Evolutionary conservation across 2,797 vertebrate genomes (phyloP).

Genomic region (Diplodus sargus): DNA sequence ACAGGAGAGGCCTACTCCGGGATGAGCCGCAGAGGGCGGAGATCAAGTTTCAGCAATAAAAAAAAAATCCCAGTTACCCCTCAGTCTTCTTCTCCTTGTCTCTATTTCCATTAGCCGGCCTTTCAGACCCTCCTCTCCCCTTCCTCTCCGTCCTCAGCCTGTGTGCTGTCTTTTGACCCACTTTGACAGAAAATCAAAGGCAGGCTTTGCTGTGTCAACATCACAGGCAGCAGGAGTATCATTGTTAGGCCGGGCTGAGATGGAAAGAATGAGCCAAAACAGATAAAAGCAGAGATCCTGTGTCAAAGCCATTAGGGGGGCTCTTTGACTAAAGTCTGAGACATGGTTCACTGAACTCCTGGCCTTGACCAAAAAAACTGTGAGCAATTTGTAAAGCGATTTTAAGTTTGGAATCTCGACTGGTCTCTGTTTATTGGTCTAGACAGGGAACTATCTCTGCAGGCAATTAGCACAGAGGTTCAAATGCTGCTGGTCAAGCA

Average conservation of each 20-base stretch:
- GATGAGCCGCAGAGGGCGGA: constrained; percentile 19
- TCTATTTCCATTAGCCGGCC: constrained; percentile 10
- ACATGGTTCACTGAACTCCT: constrained; percentile 55
- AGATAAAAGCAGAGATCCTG: constrained; percentile 64
- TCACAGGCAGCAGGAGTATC: constrained; percentile 46
- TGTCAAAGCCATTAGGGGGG: constrained; percentile 49
- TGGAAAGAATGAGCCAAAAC: constrained; percentile 61
- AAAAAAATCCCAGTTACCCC: constrained; percentile 36
- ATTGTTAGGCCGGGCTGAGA: constrained; percentile 28
- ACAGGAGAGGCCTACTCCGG: constrained; percentile 33
- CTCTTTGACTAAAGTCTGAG: constrained; percentile 34
- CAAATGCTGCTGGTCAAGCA: not conserved
- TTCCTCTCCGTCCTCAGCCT: not conserved
- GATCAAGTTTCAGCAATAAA: constrained; percentile 61
- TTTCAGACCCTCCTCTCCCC: constrained; percentile 18
- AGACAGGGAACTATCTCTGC: not conserved
- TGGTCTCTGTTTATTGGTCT: constrained; percentile 23
- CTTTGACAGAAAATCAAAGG: constrained; percentile 66
- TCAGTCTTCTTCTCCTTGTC: constrained; percentile 32
- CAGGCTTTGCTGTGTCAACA: constrained; percentile 65
- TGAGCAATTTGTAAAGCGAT: constrained; percentile 28
- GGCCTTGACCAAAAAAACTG: constrained; percentile 26
- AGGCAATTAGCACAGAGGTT: not conserved
- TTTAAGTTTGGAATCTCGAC: constrained; percentile 8
- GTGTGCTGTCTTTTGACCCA: constrained; percentile 59